Conservation (phyloP, 2,797 vertebrate genomes). For the Onychomys torridus region DNA sequence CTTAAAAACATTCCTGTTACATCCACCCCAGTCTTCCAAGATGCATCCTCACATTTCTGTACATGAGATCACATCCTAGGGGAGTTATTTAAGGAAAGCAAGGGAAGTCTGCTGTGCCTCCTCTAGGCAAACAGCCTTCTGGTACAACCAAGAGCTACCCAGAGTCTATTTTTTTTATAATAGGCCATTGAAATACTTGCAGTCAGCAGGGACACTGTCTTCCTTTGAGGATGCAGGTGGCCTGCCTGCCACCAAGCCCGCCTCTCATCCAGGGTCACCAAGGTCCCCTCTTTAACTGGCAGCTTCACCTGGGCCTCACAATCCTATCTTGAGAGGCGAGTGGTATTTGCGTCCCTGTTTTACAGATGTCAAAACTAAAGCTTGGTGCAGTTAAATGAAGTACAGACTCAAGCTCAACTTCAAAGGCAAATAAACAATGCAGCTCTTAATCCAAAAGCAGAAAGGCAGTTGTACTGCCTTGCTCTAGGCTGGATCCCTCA, state of each 20-base stretch:
- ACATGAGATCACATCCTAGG: not conserved
- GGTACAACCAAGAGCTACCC: constrained; percentile 14
- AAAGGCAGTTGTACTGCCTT: not conserved
- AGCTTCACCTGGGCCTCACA: not conserved
- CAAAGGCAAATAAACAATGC: not conserved
- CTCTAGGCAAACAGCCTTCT: constrained; percentile 50
- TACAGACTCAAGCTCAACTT: not conserved
- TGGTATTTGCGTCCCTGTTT: not conserved
- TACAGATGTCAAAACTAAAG: constrained; percentile 31
- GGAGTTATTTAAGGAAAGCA: constrained; percentile 63
- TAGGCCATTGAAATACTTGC: not conserved
- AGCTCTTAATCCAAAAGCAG: not conserved
- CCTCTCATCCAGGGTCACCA: not conserved
- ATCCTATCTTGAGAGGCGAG: not conserved
- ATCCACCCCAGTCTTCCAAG: not conserved
- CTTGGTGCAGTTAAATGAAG: constrained; percentile 7
- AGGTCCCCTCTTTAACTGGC: not conserved
- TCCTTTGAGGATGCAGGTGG: not conserved
- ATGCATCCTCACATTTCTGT: not conserved
- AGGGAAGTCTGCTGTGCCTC: constrained; percentile 51
- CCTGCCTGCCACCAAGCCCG: not conserved
- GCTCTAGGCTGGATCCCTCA: not conserved
- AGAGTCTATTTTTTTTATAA: not conserved
- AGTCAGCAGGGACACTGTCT: not conserved
- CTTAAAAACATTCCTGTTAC: not conserved